Evolutionary conservation across 2,113 vertebrate species (phyloP), one percentile per base, ranked within the genome.

Genomic region (Corythaeola cristata): DNA sequence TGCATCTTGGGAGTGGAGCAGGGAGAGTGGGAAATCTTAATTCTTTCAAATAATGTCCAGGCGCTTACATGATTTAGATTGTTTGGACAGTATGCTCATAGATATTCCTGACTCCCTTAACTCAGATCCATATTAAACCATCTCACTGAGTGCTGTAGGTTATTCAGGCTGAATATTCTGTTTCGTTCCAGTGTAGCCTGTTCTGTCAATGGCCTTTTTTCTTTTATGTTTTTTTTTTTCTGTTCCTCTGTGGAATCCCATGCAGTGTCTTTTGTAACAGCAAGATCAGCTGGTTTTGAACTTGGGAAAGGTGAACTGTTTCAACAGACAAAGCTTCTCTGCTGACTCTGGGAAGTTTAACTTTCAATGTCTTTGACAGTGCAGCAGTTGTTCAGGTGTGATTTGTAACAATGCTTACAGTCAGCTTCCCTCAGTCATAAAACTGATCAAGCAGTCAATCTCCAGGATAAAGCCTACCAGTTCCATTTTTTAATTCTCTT

Each of bases 251-350:
- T 94, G 93, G 83, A 94, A 85, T 69, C 27, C 24, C 78, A 76
- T 93, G 67, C 82, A 35, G n/a, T 88, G 63, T 86, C 79, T 92
- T 86, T 86, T 93, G 76, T 81, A 89, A 95, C 69, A 84, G 69
- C 44, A 76, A 78, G 66, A 55, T 97, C 93, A 91, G 89, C 84
- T 87, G 86, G 1, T 94, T 96, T 78, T 93, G 76, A 89, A 87
- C 84, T 71, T 81, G 68, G 55, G 84, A 85, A 93, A 63, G 73
- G 60, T 56, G 80, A 87, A 47, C 74, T 85, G 74, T 95, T 95
- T 41, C 69, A 91, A 45, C 76, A 91, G 62, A 59, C 47, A 66
- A 16, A 83, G 76, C 76, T 86, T 4, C 85, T 84, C 73, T 96
- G 93, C 96, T 97, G 96, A 92, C 81, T 62, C 58, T 16, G 68